Conservation (phyloP, 2,888 invertebrate genomes). For the Drosophila emarginata region DNA sequence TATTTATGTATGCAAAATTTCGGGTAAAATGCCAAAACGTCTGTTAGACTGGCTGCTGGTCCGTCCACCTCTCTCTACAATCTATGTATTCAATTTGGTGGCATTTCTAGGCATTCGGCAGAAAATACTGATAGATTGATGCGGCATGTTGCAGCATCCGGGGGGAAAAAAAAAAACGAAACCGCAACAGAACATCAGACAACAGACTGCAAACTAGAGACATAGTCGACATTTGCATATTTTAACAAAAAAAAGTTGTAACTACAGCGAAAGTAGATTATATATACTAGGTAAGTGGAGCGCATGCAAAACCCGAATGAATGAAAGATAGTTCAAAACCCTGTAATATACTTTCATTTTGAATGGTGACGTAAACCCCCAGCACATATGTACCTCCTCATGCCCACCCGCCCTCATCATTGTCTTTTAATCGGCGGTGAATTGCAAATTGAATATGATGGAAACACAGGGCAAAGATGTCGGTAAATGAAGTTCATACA, state of each 20-base stretch:
- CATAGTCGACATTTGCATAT: slow-evolving; percentile 65
- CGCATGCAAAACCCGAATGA: slow-evolving; percentile 1
- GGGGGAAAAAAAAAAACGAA: slow-evolving; percentile 29
- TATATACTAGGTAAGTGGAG: slow-evolving; percentile 6
- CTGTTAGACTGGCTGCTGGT: slow-evolving; percentile 27
- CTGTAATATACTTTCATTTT: background rate
- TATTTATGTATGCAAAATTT: slow-evolving; percentile 82
- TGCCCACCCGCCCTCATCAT: too few relatives aligned
- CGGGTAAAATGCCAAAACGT: slow-evolving; percentile 58
- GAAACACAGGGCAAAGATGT: slow-evolving; percentile 1
- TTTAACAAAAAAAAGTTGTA: slow-evolving; percentile 34
- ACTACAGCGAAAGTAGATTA: slow-evolving; percentile 6
- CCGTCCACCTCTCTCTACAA: slow-evolving; percentile 27
- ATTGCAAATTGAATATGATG: slow-evolving; percentile 9
- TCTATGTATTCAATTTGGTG: slow-evolving; percentile 69
- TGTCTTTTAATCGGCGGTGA: slow-evolving; percentile 5
- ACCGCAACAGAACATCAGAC: slow-evolving; percentile 55
- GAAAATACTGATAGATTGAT: slow-evolving; percentile 75
- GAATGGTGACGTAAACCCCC: background rate
- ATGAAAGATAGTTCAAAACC: slow-evolving; percentile 4
- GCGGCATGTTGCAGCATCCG: slow-evolving; percentile 62
- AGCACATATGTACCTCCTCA: background rate
- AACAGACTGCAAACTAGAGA: background rate
- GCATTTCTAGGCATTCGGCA: slow-evolving; percentile 22
- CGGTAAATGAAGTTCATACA: background rate